phyloP scores from a whole-genome alignment of 2,888 invertebrate genomes.

The Drosophila longiperda region DNA sequence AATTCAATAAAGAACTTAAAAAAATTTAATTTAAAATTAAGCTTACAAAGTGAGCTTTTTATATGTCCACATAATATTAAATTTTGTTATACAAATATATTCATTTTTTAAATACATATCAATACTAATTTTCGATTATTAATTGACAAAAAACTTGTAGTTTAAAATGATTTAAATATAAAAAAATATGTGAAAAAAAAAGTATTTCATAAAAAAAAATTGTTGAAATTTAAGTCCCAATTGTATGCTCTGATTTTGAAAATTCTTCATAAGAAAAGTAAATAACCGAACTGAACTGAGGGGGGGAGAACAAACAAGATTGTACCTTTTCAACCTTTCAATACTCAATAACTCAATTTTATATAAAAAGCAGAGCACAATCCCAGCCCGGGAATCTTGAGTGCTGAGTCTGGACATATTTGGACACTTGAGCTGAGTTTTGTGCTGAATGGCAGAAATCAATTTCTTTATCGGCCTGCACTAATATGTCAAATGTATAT shows the following conservation, averaged over 20 bases:
- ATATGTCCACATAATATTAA: background rate
- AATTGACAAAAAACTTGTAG: background rate
- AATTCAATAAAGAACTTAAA: background rate
- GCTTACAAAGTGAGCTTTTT: background rate
- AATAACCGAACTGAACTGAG: slow-evolving; percentile 11
- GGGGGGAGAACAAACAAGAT: slow-evolving; percentile 10
- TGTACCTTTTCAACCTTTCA: slow-evolving; percentile 55
- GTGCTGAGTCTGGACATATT: slow-evolving; percentile 44
- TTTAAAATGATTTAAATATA: background rate
- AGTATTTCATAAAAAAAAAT: background rate
- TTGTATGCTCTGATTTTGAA: background rate
- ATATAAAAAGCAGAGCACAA: slow-evolving; percentile 38
- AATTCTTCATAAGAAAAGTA: slow-evolving; percentile 7
- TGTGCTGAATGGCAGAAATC: slow-evolving; percentile 71
- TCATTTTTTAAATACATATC: background rate
- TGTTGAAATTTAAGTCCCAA: slow-evolving; percentile 3
- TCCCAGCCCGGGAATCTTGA: slow-evolving; percentile 29
- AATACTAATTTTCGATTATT: background rate
- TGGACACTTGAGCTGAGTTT: slow-evolving; percentile 51
- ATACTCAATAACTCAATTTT: slow-evolving; percentile 67
- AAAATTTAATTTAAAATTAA: background rate
- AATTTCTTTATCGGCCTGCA: slow-evolving; percentile 74
- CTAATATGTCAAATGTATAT: slow-evolving; percentile 78
- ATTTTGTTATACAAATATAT: background rate
- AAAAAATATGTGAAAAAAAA: background rate